phyloP scores from a whole-genome alignment of 1,140 invertebrate genomes.

The Bombus terrestris region DNA sequence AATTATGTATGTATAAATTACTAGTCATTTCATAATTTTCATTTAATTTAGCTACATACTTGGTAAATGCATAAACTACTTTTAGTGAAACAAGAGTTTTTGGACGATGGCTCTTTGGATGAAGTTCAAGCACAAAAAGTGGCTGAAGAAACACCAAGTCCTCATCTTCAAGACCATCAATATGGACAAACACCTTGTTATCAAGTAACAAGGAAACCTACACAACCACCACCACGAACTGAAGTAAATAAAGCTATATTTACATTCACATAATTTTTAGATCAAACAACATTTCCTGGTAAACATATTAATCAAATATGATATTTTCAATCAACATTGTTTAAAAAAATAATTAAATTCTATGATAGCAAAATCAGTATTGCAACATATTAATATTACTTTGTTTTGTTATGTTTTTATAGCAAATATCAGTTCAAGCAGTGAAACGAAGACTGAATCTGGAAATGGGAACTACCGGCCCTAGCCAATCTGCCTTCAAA shows the following conservation, averaged over 20 bases:
- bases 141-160: constrained; percentile 84
- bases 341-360: not conserved
- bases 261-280: not conserved
- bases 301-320: not conserved
- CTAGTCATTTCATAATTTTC: too few relatives aligned
- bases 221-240: constrained; percentile 82
- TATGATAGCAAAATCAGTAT: not conserved
- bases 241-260: constrained; percentile 77
- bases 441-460: constrained; percentile 92
- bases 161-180: constrained; percentile 92
- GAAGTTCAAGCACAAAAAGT: constrained; percentile 79
- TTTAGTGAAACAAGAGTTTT: constrained; percentile 79
- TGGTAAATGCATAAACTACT: not conserved
- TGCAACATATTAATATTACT: not conserved
- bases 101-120: constrained; percentile 79
- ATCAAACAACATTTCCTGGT: not conserved
- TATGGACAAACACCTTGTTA: constrained; percentile 91
- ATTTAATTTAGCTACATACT: not conserved
- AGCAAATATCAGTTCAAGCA: constrained; percentile 83
- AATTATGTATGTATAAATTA: constrained; percentile 75
- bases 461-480: constrained; percentile 81
- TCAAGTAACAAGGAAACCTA: constrained; percentile 85
- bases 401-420: constrained; percentile 22
- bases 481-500: constrained; percentile 84
- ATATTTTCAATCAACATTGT: not conserved